Evolutionary conservation across 2,888 invertebrate genomes (phyloP).

Genomic region (Zelleria hepariella): DNA sequence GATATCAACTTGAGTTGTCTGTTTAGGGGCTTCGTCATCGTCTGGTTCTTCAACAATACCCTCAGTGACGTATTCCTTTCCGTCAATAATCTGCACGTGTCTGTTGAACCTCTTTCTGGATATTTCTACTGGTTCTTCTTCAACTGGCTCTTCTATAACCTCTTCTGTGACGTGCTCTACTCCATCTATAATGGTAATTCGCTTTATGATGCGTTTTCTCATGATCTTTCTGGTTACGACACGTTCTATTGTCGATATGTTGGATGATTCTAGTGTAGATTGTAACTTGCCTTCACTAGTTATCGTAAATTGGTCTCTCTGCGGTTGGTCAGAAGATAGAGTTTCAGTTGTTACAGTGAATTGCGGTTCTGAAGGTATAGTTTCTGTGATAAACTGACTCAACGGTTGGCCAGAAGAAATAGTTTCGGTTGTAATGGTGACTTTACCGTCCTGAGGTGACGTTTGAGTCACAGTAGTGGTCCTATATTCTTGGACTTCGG

Average conservation of each 20-base stretch:
- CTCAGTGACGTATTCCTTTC: conserved; percentile 83
- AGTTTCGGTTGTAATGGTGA: background rate
- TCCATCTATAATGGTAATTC: conserved; percentile 84
- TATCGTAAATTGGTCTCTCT: background rate
- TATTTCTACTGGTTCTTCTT: conserved; percentile 68
- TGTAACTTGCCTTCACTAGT: conserved; percentile 12
- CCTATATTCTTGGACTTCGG: conserved; percentile 25
- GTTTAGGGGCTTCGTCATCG: conserved; percentile 15
- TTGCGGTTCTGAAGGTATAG: conserved; percentile 18
- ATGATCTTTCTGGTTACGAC: conserved; percentile 83
- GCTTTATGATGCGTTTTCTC: conserved; percentile 80
- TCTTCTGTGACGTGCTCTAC: conserved; percentile 88
- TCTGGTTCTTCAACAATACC: conserved; percentile 75
- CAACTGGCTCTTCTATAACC: conserved; percentile 85
- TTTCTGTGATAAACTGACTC: conserved; percentile 10
- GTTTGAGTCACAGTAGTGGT: conserved; percentile 13
- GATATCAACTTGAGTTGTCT: conserved; percentile 25
- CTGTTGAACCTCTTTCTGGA: conserved; percentile 74
- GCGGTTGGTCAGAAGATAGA: background rate
- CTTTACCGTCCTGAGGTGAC: background rate
- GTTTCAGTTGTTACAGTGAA: background rate
- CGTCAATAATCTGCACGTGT: conserved; percentile 80
- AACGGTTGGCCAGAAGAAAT: background rate
- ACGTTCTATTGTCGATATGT: conserved; percentile 77
- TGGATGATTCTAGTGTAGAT: conserved; percentile 30